Evolutionary conservation across 2,797 vertebrate species (phyloP), one percentile per base, ranked within the genome.

Genomic region (Phrynocephalus guinanensis): DNA sequence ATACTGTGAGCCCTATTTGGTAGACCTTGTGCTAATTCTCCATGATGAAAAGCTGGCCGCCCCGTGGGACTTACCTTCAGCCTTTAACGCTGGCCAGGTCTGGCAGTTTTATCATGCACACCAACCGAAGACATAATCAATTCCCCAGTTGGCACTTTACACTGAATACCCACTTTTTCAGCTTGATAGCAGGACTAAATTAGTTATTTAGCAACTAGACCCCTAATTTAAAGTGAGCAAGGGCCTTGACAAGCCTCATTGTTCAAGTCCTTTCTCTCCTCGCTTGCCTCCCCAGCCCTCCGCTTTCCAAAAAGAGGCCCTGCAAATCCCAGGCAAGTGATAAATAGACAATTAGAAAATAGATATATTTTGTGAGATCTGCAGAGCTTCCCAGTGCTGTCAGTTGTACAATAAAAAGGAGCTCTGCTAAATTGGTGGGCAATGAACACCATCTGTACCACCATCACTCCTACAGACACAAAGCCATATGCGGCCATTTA

Each of bases 341-440:
- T 97, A 97, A 97, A 97, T 97, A 97, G 97, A 97, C 97, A 97
- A 97, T 97, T 97, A 97, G 97, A 97, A 97, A 97, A 97, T 95
- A 97, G 97, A 97, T 97, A 97, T 96, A 97, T 97, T 97, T 97
- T 97, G 96, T 96, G 96, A 96, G 96, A 97, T 96, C 96, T 96
- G 91, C 97, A 97, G 96, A 96, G 96, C 97, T 96, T 95, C 95
- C 94, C 52, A 87, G 95, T 16, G 94, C 97, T 97, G 97, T 97
- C 97, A 97, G 93, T 86, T 92, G 95, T 94, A 97, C 97, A 97
- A 97, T 97, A 96, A 96, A 76, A 97, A 94, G 96, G 95, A 96
- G 92, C 92, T 91, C 83, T 91, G 56, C 96, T 95, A 97, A 97
- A 97, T 97, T 97, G 97, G 97, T 97, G 96, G 96, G 95, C 97